Evolutionary conservation across 2,888 invertebrate genomes (phyloP).

Genomic region (Cephus pulcher): DNA sequence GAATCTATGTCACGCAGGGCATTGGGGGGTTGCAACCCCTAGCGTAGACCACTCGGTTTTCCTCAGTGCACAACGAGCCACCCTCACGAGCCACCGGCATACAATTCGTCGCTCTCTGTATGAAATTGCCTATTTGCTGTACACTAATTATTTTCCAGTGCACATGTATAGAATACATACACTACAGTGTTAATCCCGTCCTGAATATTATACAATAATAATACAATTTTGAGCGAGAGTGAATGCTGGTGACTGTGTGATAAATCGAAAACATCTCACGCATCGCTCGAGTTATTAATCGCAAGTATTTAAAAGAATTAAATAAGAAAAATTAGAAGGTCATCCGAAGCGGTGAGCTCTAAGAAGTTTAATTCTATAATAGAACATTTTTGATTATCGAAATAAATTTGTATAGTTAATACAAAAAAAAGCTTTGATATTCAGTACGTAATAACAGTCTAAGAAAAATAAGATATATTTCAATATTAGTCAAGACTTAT

Average conservation of each 20-base stretch:
- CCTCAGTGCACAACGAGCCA: not conserved
- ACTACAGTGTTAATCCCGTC: constrained; percentile 9
- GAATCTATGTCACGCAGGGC: constrained; percentile 39
- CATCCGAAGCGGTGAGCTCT: not conserved
- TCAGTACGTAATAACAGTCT: not conserved
- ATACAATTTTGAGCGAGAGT: constrained; percentile 14
- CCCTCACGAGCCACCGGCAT: constrained; percentile 4
- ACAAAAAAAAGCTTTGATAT: not conserved
- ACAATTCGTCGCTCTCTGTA: constrained; percentile 7
- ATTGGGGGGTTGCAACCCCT: constrained; percentile 16
- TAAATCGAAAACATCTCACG: constrained; percentile 13
- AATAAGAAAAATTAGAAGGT: not conserved
- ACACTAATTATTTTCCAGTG: constrained; percentile 20
- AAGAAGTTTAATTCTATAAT: not conserved
- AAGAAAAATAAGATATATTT: not conserved
- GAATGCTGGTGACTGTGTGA: constrained; percentile 17
- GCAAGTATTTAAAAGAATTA: constrained; percentile 16
- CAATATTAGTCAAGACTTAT: not conserved
- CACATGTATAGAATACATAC: not conserved
- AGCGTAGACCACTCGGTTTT: not conserved
- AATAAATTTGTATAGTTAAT: not conserved
- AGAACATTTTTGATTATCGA: not conserved
- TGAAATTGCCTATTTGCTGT: not conserved
- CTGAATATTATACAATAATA: constrained; percentile 4
- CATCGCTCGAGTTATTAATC: constrained; percentile 4